Base-by-base conservation (phyloP, 1,140 invertebrate species). In the Sarcophaga peregrina region DNA sequence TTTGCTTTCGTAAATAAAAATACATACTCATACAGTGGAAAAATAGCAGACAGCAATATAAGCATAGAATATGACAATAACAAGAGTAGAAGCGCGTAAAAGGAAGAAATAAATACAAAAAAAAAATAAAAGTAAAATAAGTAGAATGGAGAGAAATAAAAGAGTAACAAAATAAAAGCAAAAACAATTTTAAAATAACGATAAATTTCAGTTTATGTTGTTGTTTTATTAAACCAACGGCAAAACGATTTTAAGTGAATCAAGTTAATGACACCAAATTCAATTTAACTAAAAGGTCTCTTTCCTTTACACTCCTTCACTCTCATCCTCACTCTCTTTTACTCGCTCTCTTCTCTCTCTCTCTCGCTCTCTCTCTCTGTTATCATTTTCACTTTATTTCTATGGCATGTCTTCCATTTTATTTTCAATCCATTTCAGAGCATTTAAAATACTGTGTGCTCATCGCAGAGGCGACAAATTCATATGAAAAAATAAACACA, bases 201-300 rank as follows among this genome's bases (percentile, higher is more conserved):
- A 78, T 78, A 78, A 78, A 78, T 78, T 78, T 78, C 75, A 78
- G 75, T 78, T 78, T 78, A 78, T 78, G 75, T 78, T 15, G 75
- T 78, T 15, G 47, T 48, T 78, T 78, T 78, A 78, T 78, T 78
- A 78, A 78, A 78, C 75, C 75, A 50, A 78, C 75, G 75, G 75
- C 75, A 78, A 17, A 78, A 78, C 75, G 75, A 78, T 78, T 78
- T 78, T 78, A 78, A 78, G 75, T 78, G 75, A 78, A 78, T 78
- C 75, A 78, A 52, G 75, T 78, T 78, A 78, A 78, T 78, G 75
- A 78, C 75, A 78, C 75, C 75, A 50, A 78, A 78, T 76, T 76
- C 74, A 76, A 76, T 76, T 76, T 76, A 76, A 76, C 74, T 76
- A 76, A 76, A 76, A 76, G 74, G 74, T 76, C 74, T 76, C 48